Evolutionary conservation across 2,797 vertebrate genomes (phyloP).

Genomic region (Anomalospiza imberbis): DNA sequence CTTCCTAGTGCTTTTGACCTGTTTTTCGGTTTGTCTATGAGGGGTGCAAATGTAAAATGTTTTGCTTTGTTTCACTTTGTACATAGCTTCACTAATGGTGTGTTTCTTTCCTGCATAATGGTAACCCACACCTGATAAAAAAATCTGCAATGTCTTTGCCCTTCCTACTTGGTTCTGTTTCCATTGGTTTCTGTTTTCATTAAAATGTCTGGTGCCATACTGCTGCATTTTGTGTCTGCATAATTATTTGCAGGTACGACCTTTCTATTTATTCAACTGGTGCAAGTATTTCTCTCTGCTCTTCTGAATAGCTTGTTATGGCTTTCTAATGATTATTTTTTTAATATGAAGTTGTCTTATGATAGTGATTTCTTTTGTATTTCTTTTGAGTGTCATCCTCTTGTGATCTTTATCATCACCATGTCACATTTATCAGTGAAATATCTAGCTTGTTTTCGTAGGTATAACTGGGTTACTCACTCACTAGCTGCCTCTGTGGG

Average conservation of each 20-base stretch:
- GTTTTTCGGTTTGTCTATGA: background rate
- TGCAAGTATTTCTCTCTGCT: background rate
- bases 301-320: background rate
- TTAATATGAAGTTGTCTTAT: background rate
- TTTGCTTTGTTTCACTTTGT: background rate
- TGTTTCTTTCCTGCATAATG: background rate
- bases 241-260: background rate
- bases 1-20: background rate
- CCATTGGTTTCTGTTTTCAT: too few relatives aligned
- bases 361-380: background rate
- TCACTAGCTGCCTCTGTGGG: background rate
- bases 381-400: background rate
- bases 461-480: background rate
- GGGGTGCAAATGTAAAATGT: background rate
- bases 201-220: background rate
- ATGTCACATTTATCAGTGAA: background rate
- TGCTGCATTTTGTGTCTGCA: background rate
- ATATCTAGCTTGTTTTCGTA: background rate
- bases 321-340: background rate
- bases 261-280: background rate
- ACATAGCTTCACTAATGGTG: background rate
- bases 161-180: background rate
- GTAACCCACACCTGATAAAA: background rate
- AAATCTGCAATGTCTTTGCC: background rate
- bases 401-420: background rate